Percentiles rank a stretch among this genome's conserved stretches.
phyloP scores from a whole-genome alignment of 2,113 vertebrate species.

The Oxyruncus cristatus region DNA sequence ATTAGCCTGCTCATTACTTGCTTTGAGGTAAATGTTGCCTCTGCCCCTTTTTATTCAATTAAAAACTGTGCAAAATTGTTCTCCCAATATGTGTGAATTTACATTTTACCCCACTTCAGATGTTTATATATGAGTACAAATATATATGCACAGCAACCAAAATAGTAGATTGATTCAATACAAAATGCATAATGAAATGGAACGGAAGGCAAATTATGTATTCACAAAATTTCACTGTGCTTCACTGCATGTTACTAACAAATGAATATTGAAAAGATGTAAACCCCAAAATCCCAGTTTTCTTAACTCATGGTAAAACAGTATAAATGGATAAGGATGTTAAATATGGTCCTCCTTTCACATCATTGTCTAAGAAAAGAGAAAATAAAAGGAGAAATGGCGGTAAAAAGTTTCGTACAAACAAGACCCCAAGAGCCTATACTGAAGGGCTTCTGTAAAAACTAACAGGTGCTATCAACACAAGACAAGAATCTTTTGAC shows the following conservation, averaged over 20 bases:
- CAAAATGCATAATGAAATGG: background rate
- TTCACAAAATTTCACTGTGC: background rate
- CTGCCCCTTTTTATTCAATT: background rate
- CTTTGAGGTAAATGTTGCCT: slow-evolving; percentile 23
- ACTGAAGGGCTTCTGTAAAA: background rate
- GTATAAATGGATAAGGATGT: background rate
- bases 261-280: background rate
- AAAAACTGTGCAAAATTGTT: background rate
- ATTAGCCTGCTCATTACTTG: slow-evolving; percentile 3
- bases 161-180: background rate
- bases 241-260: background rate
- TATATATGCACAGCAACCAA: background rate
- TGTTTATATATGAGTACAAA: background rate
- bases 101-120: background rate
- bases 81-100: background rate
- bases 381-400: background rate
- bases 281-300: background rate
- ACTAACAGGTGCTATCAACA: background rate
- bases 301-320: background rate
- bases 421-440: background rate
- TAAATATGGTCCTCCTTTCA: background rate
- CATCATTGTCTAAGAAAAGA: background rate
- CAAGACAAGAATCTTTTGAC: background rate
- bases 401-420: background rate
- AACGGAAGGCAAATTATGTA: background rate